Evolutionary conservation across 2,797 vertebrate species (phyloP).

Genomic region (Halcyon leucocephala): DNA sequence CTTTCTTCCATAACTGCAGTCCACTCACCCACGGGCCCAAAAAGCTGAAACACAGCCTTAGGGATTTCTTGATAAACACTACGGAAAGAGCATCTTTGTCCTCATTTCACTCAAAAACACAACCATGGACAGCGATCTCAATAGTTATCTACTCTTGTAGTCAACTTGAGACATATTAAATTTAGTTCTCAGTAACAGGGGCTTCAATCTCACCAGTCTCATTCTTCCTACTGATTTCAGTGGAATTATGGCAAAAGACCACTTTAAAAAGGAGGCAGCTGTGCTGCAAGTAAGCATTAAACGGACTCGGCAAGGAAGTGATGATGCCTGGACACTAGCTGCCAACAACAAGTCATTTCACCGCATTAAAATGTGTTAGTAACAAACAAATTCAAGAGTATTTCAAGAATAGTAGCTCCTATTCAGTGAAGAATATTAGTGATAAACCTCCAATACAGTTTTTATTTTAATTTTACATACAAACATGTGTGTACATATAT

Average conservation of each 20-base stretch:
- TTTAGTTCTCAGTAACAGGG: neutral
- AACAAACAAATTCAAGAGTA: neutral
- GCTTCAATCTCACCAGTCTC: neutral
- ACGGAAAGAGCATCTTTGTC: neutral
- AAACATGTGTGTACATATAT: too few relatives aligned
- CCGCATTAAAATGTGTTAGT: neutral
- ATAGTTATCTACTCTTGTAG: fast-evolving
- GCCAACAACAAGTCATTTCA: neutral
- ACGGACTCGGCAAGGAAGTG: neutral
- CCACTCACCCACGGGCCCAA: neutral
- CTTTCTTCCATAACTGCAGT: neutral
- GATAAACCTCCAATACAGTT: neutral
- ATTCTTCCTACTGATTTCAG: neutral
- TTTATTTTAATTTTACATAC: neutral
- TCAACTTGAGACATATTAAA: neutral
- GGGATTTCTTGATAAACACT: neutral
- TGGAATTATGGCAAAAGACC: neutral
- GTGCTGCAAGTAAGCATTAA: neutral
- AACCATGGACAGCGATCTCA: neutral
- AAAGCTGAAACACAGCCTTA: neutral
- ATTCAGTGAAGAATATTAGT: neutral
- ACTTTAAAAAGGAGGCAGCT: neutral
- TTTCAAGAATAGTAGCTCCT: neutral
- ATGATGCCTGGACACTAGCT: neutral
- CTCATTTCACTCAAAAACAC: neutral